Evolutionary conservation across 37 sponge, comb jelly and placozoan genomes (phyloP).

Genomic region (Eunapius fragilis): DNA sequence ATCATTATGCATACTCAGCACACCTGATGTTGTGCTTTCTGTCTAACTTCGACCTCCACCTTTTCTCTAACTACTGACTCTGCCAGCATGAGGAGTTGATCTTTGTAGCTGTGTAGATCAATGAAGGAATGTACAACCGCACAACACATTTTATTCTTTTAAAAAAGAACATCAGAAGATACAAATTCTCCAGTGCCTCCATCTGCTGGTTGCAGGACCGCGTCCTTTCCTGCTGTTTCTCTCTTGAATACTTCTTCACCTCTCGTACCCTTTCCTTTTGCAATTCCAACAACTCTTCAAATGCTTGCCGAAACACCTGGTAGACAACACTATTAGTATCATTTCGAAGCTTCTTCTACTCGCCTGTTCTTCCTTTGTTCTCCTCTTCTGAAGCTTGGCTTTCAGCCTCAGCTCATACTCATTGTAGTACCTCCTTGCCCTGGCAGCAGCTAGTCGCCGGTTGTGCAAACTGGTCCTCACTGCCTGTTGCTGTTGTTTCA

Average conservation of each 20-base stretch:
- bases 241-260: slow-evolving; percentile 54
- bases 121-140: background rate
- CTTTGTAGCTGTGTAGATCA: slow-evolving; percentile 45
- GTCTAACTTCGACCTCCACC: slow-evolving; percentile 38
- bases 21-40: slow-evolving; percentile 60
- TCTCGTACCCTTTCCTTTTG: slow-evolving; percentile 68
- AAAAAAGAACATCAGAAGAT: background rate
- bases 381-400: slow-evolving; percentile 59
- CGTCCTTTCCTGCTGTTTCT: slow-evolving; percentile 34
- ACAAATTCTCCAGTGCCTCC: slow-evolving; percentile 80
- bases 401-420: slow-evolving; percentile 73
- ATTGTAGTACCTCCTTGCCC: slow-evolving; percentile 60
- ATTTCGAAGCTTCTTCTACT: background rate
- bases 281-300: slow-evolving; percentile 70
- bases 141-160: background rate
- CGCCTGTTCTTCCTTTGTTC: slow-evolving; percentile 72
- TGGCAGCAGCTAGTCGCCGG: slow-evolving; percentile 26
- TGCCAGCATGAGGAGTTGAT: slow-evolving; percentile 66
- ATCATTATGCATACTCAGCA: background rate
- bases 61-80: slow-evolving; percentile 59
- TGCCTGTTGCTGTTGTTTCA: background rate
- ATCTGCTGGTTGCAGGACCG: slow-evolving; percentile 30
- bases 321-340: background rate
- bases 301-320: slow-evolving; percentile 61
- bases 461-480: slow-evolving; percentile 9